Base-by-base conservation (phyloP, 2,113 vertebrate species). In the Phylloscopus trochilus region DNA sequence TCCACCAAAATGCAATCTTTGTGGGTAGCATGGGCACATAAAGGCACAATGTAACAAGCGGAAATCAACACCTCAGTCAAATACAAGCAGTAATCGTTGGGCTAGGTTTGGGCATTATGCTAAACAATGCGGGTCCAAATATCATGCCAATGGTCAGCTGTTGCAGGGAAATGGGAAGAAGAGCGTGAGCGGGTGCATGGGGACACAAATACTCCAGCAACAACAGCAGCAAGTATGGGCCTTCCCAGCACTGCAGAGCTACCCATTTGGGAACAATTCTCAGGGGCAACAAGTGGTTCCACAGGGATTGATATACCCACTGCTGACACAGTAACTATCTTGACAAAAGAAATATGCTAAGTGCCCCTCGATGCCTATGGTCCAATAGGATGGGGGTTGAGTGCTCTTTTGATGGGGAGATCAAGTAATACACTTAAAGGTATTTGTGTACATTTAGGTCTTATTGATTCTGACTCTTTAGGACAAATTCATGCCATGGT, bases 171-270 rank as follows among this genome's bases (percentile, higher is more conserved):
- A 27, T 4, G 3, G 35, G 35, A 37, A 35, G 59, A 39, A 60
- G 16, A 39, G 26, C 4, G 13, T 4, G 1, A 59, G 10, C 9
- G n/a, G 15, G 22, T 4, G 3, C 9, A 1, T 59, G 56, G 22
- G 22, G 56, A 59, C n/a, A 35, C 21, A 59, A 35, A 35, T 59
- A 35, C n/a, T n/a, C 56, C 22, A 35, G 24, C n/a, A 35, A 59
- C n/a, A 14, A 35, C 56, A 59, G 11, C 46, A 47, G 46, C 46
- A 22, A 47, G 2, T 13, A 47, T 11, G 22, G 7, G n/a, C 56
- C 10, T 4, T 35, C n/a, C n/a, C 3, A 15, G 22, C 56, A 59
- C 56, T 59, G n/a, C n/a, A 59, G 16, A 59, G 56, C n/a, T 16
- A 35, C 24, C 22, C 9, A 59, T 24, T 59, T 35, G n/a, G 5